Base-by-base conservation (phyloP, 2,113 vertebrate genomes). In the Python bivittatus region DNA sequence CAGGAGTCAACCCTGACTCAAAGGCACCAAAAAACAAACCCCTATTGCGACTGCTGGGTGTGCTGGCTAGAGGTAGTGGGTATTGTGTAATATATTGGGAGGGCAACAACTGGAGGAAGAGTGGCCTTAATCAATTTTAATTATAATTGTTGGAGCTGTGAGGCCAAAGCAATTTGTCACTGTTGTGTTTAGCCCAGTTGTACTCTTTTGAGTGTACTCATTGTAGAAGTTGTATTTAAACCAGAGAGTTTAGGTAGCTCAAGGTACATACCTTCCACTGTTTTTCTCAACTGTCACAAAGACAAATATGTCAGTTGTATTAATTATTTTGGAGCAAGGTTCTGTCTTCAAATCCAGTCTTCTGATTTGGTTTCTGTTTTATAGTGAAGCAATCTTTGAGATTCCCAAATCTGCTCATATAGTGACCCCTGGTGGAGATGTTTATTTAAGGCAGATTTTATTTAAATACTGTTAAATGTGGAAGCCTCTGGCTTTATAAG, bases 391-490 rank as follows among this genome's bases (percentile, higher is more conserved):
- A 22, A 9, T 15, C 7, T 79, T 79, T 79, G 15, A 79, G 33
- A 0, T 20, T 68, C 29, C 56, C 44, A 25, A 44, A 85, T 72
- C 0, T 17, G 8, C 0, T 87, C 42, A 17, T 92, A 54, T 52
- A 44, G 25, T 96, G 96, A 93, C 96, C 95, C 91, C 97, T 96
- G 93, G 93, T 95, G 97, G 92, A 9, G 0, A 11, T 2, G 17
- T 53, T 53, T 6, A 48, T 79, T 25, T 15, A 10, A 0, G 23
- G 57, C 42, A 93, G 60, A 57, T n/a, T 85, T 88, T 44, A 87
- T 64, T 57, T 56, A 68, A 22, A 15, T 6, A 42, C 6, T 91
- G 33, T 4, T 17, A 9, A 38, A 20, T 42, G 17, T 38, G 72
- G 72, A 61, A 86, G 60, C 29, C 38, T 48, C 90, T 12, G 89